phyloP scores from a whole-genome alignment of 2,888 invertebrate genomes.

The Augiades crinisus region DNA sequence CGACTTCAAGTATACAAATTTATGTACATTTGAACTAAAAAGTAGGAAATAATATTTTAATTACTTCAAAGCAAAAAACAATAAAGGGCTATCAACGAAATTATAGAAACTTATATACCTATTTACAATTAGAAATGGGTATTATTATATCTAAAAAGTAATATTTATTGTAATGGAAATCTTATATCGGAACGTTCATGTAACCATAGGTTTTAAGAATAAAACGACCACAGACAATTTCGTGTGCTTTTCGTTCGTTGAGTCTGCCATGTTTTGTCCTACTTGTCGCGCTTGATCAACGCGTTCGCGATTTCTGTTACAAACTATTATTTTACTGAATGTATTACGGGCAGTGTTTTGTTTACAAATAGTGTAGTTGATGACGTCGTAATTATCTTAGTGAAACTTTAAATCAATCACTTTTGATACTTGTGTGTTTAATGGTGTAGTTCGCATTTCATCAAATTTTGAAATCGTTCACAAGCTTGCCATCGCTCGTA shows the following conservation, averaged over 20 bases:
- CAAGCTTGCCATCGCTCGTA: slow-evolving; percentile 49
- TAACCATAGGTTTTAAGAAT: slow-evolving; percentile 58
- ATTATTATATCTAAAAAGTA: too few species aligned
- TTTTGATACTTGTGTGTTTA: slow-evolving; percentile 61
- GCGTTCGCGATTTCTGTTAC: slow-evolving; percentile 70
- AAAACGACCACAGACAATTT: slow-evolving; percentile 71
- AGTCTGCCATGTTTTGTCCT: slow-evolving; percentile 82
- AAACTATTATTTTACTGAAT: slow-evolving; percentile 71
- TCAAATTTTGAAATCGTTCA: slow-evolving; percentile 64
- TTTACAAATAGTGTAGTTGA: slow-evolving; percentile 73
- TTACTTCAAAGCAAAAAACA: too few species aligned
- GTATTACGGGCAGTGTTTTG: slow-evolving; percentile 73
- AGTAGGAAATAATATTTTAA: too few species aligned
- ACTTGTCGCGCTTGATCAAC: slow-evolving; percentile 80
- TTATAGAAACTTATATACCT: too few species aligned
- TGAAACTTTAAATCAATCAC: slow-evolving; percentile 51
- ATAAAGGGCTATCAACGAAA: too few species aligned
- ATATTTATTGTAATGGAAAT: not conserved
- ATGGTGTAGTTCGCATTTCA: slow-evolving; percentile 69
- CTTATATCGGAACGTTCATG: slow-evolving; percentile 24
- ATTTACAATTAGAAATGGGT: too few species aligned
- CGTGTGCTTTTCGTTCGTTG: slow-evolving; percentile 68
- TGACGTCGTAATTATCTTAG: slow-evolving; percentile 55
- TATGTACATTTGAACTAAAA: too few species aligned
- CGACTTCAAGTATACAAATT: too few species aligned